These are phyloP conservation scores for Macaria notata DNA, from an alignment of 2,888 invertebrate species.

Conservation along the genomic window DNA sequence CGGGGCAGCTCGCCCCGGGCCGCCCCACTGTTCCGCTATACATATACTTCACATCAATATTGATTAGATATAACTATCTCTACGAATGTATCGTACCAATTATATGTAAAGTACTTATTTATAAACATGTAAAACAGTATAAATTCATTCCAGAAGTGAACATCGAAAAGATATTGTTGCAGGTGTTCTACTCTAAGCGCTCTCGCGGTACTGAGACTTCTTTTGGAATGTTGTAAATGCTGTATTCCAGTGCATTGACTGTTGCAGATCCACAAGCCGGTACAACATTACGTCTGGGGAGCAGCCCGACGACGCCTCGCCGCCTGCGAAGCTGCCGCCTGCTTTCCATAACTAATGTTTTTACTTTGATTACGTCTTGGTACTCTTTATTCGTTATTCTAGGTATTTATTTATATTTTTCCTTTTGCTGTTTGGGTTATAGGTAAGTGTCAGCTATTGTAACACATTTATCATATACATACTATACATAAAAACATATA, in stretches of 20 bases:
- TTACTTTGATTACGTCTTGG: conserved; percentile 18
- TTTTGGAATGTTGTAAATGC: conserved; percentile 39
- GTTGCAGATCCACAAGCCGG: conserved; percentile 11
- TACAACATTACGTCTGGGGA: conserved; percentile 18
- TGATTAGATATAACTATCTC: conserved; percentile 32
- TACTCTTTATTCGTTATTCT: conserved; percentile 27
- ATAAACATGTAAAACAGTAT: conserved; percentile 34
- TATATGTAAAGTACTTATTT: conserved; percentile 34
- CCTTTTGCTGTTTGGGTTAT: conserved; percentile 26
- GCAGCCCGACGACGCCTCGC: not conserved
- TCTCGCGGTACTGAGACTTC: conserved; percentile 28
- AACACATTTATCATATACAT: conserved; percentile 10
- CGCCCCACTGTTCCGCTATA: conserved; percentile 12
- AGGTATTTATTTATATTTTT: conserved; percentile 24
- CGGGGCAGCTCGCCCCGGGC: conserved; percentile 32
- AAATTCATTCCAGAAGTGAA: conserved; percentile 34
- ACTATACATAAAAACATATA: conserved; percentile 4
- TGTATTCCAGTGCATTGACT: conserved; percentile 29
- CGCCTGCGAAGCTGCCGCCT: conserved; percentile 22
- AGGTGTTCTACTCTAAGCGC: conserved; percentile 33
- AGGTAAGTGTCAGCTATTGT: conserved; percentile 21
- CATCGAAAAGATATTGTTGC: conserved; percentile 17
- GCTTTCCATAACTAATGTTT: conserved; percentile 18
- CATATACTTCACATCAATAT: conserved; percentile 35
- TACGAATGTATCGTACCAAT: conserved; percentile 36